phyloP scores from a whole-genome alignment of 2,113 vertebrate genomes.

The Emydocephalus ijimae region DNA sequence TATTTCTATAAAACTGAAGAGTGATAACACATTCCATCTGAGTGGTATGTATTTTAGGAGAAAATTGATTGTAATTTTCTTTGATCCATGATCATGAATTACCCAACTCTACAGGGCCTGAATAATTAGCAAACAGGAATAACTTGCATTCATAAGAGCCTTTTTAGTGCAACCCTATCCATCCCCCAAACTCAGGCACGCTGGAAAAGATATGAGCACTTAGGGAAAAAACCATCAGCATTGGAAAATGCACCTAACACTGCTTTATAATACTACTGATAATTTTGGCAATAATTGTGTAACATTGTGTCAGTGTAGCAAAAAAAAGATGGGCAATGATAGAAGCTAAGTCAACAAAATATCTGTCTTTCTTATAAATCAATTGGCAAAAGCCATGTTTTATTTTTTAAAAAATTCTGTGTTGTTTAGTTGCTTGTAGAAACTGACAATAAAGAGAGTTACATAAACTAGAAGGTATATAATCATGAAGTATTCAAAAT shows the following conservation, averaged over 20 bases:
- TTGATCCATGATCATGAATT: constrained; percentile 3
- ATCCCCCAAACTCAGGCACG: not conserved
- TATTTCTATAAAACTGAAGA: constrained; percentile 60
- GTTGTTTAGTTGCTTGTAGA: not conserved
- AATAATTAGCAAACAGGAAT: constrained; percentile 48
- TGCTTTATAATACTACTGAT: not conserved
- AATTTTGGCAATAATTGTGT: not conserved
- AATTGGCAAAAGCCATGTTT: not conserved
- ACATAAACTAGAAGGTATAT: not conserved
- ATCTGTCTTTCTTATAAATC: not conserved
- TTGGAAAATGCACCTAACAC: not conserved
- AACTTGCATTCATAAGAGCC: constrained; percentile 20
- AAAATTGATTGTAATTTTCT: constrained; percentile 52
- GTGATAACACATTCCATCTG: constrained; percentile 60
- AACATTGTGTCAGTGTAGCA: not conserved
- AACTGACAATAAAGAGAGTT: not conserved
- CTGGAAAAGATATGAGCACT: constrained; percentile 20
- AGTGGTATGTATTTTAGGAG: constrained; percentile 47
- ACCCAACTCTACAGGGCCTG: constrained; percentile 43
- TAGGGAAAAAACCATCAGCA: constrained; percentile 13
- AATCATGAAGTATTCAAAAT: not conserved
- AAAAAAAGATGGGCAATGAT: not conserved
- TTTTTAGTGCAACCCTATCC: not conserved
- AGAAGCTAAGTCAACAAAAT: not conserved
- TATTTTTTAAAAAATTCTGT: not conserved